A percentile compares a stretch with the other conserved stretches of the same genome.
Evolutionary conservation across 2,888 invertebrate genomes (phyloP).

Genomic region (Eristalis arbustorum): DNA sequence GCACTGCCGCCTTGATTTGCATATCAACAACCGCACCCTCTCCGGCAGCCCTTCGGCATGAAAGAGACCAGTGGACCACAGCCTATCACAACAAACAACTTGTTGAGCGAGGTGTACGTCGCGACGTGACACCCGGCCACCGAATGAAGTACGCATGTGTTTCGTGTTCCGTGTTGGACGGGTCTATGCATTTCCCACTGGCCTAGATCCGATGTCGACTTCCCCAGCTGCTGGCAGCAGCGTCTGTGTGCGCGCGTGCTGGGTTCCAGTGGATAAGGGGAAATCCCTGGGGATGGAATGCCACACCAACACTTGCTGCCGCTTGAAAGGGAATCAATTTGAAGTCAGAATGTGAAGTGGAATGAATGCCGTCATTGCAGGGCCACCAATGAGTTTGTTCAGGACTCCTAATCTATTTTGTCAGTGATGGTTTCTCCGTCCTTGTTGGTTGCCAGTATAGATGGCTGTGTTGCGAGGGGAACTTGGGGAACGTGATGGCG

Average conservation of each 20-base stretch:
- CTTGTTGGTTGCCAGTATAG: too few relatives aligned
- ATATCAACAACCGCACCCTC: conserved; percentile 17
- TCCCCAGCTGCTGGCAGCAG: not conserved
- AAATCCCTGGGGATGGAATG: conserved; percentile 26
- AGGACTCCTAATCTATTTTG: too few relatives aligned
- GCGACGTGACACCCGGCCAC: not conserved
- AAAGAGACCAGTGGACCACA: not conserved
- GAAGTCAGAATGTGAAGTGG: not conserved
- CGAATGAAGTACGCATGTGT: conserved; percentile 43
- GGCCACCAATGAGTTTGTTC: too few relatives aligned
- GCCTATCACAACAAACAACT: conserved; percentile 66
- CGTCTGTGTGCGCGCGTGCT: not conserved
- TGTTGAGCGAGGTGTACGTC: conserved; percentile 47
- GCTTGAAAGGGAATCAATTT: not conserved
- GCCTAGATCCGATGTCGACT: conserved; percentile 35
- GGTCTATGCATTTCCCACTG: conserved; percentile 41
- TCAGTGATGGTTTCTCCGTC: too few relatives aligned
- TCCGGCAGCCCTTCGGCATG: not conserved
- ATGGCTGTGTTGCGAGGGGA: not conserved
- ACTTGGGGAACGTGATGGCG: not conserved
- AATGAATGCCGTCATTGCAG: too few relatives aligned
- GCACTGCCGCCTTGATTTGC: conserved; percentile 18
- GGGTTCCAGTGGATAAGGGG: conserved; percentile 63
- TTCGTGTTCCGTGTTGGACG: not conserved
- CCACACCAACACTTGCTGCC: not conserved